Conservation (phyloP, 1,140 invertebrate species). For the Drosophila bipectinata region DNA sequence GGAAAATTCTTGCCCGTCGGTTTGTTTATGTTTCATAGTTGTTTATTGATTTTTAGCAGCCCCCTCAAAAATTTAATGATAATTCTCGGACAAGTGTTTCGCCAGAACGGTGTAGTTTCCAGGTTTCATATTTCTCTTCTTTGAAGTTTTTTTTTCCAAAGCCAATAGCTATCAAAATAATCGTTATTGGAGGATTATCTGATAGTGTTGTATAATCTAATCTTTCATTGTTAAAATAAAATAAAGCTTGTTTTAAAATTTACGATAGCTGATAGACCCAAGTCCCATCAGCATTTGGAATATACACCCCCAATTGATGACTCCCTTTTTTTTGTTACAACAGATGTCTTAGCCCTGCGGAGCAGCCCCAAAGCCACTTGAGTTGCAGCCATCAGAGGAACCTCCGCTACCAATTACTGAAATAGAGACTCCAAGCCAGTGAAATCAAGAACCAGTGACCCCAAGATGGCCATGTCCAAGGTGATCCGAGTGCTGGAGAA, state of each 20-base stretch:
- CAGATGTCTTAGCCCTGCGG: constrained; percentile 59
- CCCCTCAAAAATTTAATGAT: constrained; percentile 28
- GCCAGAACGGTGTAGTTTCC: neutral
- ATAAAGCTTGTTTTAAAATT: too few species aligned
- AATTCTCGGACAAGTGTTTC: neutral
- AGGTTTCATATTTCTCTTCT: constrained; percentile 1
- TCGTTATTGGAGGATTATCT: too few species aligned
- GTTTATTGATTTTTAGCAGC: constrained; percentile 53
- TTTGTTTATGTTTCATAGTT: constrained; percentile 58
- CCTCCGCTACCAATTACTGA: neutral
- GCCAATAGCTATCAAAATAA: too few species aligned
- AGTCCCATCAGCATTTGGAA: neutral
- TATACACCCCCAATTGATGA: constrained; percentile 29
- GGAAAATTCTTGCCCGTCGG: constrained; percentile 42
- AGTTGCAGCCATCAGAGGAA: constrained; percentile 27
- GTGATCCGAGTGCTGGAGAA: constrained; percentile 95
- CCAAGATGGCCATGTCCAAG: constrained; percentile 95
- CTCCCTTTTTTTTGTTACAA: constrained; percentile 13
- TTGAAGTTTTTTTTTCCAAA: neutral
- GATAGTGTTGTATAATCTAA: too few species aligned
- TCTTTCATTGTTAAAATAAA: too few species aligned
- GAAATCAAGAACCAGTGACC: neutral
- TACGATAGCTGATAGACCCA: too few species aligned
- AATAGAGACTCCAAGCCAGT: constrained; percentile 5
- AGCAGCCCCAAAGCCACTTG: constrained; percentile 10